phyloP scores from a whole-genome alignment of 1,140 invertebrate species.

The Apis florea region DNA sequence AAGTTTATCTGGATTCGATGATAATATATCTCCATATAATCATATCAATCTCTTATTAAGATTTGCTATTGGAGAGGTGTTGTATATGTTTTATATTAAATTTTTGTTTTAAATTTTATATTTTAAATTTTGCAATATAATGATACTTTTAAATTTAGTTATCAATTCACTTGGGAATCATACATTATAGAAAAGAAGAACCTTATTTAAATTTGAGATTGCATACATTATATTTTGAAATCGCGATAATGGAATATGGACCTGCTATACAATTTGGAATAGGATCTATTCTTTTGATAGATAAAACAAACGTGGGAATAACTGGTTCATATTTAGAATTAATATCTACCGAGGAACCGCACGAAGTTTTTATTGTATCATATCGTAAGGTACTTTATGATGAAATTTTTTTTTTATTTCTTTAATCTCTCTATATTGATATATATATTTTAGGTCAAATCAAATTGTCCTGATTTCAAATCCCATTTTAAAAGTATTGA shows the following conservation, averaged over 20 bases:
- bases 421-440: background rate
- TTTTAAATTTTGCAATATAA: constrained; percentile 22
- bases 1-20: constrained; percentile 91
- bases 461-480: constrained; percentile 91
- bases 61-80: constrained; percentile 86
- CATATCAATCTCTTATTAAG: constrained; percentile 86
- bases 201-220: constrained; percentile 89
- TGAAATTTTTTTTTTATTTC: background rate
- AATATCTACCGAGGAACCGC: constrained; percentile 82
- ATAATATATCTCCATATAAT: constrained; percentile 90
- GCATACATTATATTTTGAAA: constrained; percentile 86
- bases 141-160: constrained; percentile 66
- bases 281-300: constrained; percentile 87
- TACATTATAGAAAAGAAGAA: constrained; percentile 84
- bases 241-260: constrained; percentile 89
- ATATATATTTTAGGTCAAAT: constrained; percentile 82
- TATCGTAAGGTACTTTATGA: constrained; percentile 85
- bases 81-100: background rate
- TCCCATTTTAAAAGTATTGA: constrained; percentile 90
- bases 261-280: constrained; percentile 88
- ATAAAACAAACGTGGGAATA: constrained; percentile 88
- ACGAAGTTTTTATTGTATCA: constrained; percentile 86
- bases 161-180: constrained; percentile 78
- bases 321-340: constrained; percentile 90
- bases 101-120: constrained; percentile 6